A percentile compares a stretch with the other conserved stretches of the same genome.
Conservation (phyloP, 2,888 invertebrate genomes). For the Zootermopsis nevadensis region DNA sequence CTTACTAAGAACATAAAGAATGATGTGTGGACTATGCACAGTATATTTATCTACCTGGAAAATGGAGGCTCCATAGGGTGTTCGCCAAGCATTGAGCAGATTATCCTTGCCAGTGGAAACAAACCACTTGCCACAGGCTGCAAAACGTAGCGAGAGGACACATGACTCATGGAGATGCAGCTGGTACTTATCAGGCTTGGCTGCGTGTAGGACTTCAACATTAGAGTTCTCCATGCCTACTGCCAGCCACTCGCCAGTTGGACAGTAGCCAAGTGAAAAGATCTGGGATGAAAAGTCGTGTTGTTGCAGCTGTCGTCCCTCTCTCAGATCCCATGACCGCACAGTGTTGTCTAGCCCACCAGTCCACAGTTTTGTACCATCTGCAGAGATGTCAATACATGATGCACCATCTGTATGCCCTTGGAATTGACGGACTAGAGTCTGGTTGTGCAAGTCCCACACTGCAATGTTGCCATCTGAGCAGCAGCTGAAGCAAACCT, state of each 20-base stretch:
- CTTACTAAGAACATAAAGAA: too few relatives aligned
- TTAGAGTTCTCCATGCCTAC: conserved; percentile 99
- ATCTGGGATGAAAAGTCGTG: conserved; percentile 95
- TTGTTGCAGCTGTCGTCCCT: conserved; percentile 92
- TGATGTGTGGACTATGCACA: too few relatives aligned
- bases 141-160: conserved; percentile 94
- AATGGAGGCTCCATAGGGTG: conserved; percentile 97
- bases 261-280: conserved; percentile 90
- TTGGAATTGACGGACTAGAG: conserved; percentile 91
- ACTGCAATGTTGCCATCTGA: conserved; percentile 98
- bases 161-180: conserved; percentile 96
- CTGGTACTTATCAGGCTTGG: conserved; percentile 95
- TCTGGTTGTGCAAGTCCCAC: conserved; percentile 93
- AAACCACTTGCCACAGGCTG: conserved; percentile 98
- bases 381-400: conserved; percentile 96
- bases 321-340: conserved; percentile 94
- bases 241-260: conserved; percentile 96
- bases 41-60: conserved; percentile 80
- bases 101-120: conserved; percentile 99
- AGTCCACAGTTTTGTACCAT: conserved; percentile 90
- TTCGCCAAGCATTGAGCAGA: conserved; percentile 96
- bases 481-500: conserved; percentile 97
- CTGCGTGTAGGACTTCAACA: conserved; percentile 89
- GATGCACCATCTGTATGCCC: conserved; percentile 98
- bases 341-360: conserved; percentile 98